phyloP scores from a whole-genome alignment of 2,888 invertebrate species.

The Hirtodrosophila confusa region DNA sequence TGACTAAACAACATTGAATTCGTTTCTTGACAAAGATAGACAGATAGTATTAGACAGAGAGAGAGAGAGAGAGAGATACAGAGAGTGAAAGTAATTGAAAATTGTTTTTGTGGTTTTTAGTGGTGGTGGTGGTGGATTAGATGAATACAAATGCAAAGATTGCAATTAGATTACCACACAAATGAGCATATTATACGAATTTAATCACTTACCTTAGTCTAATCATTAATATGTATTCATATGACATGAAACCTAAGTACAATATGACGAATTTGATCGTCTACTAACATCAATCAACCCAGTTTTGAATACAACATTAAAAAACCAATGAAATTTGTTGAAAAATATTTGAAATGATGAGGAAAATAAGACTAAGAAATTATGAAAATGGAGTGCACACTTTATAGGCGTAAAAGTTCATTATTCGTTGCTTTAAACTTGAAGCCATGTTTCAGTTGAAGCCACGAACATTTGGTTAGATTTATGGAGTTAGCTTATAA shows the following conservation, averaged over 20 bases:
- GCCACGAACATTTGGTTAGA: constrained; percentile 17
- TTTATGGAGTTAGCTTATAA: constrained; percentile 13
- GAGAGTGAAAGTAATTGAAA: constrained; percentile 33
- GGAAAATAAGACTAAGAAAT: constrained; percentile 23
- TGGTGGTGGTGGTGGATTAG: constrained; percentile 19
- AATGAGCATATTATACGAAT: constrained; percentile 49
- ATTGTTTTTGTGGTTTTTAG: constrained; percentile 13
- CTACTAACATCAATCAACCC: constrained; percentile 66
- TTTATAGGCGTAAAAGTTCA: constrained; percentile 28
- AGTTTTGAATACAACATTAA: constrained; percentile 47
- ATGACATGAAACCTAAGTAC: constrained; percentile 50
- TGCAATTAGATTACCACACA: constrained; percentile 60
- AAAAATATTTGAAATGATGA: constrained; percentile 1
- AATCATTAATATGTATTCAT: constrained; percentile 26
- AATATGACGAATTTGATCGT: constrained; percentile 26
- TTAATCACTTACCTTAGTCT: constrained; percentile 69
- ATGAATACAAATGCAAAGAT: constrained; percentile 56
- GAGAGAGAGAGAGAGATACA: constrained; percentile 15
- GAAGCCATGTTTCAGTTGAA: neutral
- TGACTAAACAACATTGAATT: constrained; percentile 3
- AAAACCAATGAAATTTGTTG: neutral
- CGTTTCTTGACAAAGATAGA: constrained; percentile 16
- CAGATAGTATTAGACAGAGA: constrained; percentile 13
- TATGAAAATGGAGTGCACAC: constrained; percentile 67
- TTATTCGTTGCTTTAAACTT: constrained; percentile 41